A percentile compares a stretch with the other conserved stretches of the same genome.
These are phyloP conservation scores for Mionectes olivaceus DNA, from an alignment of 2,797 vertebrate genomes.

Conservation along the genomic window DNA sequence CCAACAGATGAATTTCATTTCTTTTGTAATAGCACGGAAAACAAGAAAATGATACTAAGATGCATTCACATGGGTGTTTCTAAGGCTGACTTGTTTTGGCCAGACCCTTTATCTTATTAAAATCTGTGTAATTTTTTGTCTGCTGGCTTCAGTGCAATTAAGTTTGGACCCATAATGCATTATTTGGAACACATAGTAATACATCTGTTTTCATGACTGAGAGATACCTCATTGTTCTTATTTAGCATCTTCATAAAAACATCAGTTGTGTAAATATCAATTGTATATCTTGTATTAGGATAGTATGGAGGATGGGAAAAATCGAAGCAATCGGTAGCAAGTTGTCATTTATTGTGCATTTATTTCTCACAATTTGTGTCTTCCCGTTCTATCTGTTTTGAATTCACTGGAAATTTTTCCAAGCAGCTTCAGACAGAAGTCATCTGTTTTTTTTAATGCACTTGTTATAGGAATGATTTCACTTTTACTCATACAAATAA, in stretches of 20 bases:
- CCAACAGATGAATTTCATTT: not conserved
- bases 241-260: not conserved
- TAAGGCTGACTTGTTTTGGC: not conserved
- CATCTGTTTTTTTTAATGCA: not conserved
- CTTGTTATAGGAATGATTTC: not conserved
- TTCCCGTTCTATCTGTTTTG: not conserved
- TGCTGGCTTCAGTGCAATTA: not conserved
- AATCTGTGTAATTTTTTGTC: slow-evolving; percentile 1
- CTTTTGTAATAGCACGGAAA: slow-evolving; percentile 4
- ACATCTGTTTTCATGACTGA: not conserved
- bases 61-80: slow-evolving; percentile 9
- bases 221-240: not conserved
- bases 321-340: not conserved
- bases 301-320: not conserved
- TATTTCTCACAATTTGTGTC: not conserved
- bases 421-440: not conserved
- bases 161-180: not conserved
- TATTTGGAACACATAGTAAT: not conserved
- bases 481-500: not conserved
- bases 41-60: not conserved
- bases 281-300: not conserved
- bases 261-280: not conserved
- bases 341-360: not conserved
- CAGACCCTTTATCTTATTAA: slow-evolving; percentile 10
- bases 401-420: not conserved